phyloP scores from a whole-genome alignment of 2,888 invertebrate species.

The Spodoptera picta region DNA sequence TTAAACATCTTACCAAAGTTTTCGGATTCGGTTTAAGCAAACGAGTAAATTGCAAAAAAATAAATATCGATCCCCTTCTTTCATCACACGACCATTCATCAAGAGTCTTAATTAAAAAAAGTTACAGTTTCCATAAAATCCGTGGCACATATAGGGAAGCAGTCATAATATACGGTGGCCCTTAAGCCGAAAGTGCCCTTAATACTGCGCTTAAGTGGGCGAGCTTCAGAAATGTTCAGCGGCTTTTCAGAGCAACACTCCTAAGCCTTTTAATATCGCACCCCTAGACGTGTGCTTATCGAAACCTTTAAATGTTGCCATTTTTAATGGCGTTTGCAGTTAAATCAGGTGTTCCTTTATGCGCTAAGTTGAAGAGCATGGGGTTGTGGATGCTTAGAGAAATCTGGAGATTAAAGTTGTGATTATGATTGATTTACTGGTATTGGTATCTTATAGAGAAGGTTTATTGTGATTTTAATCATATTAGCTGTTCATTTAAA shows the following conservation, averaged over 20 bases:
- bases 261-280: slow-evolving; percentile 87
- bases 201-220: slow-evolving; percentile 87
- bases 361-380: slow-evolving; percentile 9
- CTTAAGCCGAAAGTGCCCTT: slow-evolving; percentile 85
- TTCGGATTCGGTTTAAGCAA: too few relatives aligned
- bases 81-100: not conserved
- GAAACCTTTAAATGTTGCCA: slow-evolving; percentile 71
- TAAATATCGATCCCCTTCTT: too few relatives aligned
- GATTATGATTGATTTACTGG: too few relatives aligned
- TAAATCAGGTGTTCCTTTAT: slow-evolving; percentile 54
- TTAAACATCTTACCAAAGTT: too few relatives aligned
- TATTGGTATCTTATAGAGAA: too few relatives aligned
- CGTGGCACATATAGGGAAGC: slow-evolving; percentile 65
- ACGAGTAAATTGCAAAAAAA: too few relatives aligned
- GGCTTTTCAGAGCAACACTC: slow-evolving; percentile 87
- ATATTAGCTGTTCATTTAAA: too few relatives aligned
- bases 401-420: too few relatives aligned
- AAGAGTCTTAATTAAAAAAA: not conserved
- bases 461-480: too few relatives aligned
- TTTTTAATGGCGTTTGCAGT: slow-evolving; percentile 77
- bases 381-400: slow-evolving; percentile 1
- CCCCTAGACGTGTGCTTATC: slow-evolving; percentile 77
- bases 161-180: slow-evolving; percentile 81
- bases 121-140: slow-evolving; percentile 56
- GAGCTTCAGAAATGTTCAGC: slow-evolving; percentile 84